Evolutionary conservation across 2,888 invertebrate genomes (phyloP).

Genomic region (Cryptocephalus moraei): DNA sequence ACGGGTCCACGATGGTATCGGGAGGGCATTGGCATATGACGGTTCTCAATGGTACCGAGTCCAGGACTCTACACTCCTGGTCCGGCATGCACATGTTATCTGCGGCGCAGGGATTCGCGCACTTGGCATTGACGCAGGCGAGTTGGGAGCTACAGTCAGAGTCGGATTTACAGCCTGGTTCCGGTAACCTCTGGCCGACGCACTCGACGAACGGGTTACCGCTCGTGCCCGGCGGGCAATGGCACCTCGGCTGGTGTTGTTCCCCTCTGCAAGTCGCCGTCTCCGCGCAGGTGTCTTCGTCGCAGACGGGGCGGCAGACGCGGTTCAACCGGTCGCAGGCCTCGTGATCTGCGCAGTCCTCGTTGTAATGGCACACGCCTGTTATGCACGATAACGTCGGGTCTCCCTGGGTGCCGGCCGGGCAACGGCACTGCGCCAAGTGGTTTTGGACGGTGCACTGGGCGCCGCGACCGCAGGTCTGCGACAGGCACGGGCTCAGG

Average conservation of each 20-base stretch:
- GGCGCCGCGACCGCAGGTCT: constrained; percentile 71
- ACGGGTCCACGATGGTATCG: constrained; percentile 64
- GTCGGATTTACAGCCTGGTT: constrained; percentile 61
- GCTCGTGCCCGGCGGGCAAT: constrained; percentile 60
- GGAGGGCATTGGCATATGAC: constrained; percentile 80
- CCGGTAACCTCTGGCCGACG: constrained; percentile 34
- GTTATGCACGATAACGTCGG: constrained; percentile 72
- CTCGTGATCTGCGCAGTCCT: constrained; percentile 78
- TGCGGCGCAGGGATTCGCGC: constrained; percentile 66
- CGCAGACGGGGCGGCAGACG: constrained; percentile 72
- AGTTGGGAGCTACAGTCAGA: constrained; percentile 64
- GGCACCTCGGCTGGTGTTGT: constrained; percentile 68
- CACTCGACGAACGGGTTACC: constrained; percentile 75
- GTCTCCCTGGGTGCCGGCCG: constrained; percentile 75
- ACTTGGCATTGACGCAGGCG: constrained; percentile 67
- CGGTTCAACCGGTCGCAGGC: constrained; percentile 76
- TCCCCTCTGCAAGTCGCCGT: constrained; percentile 66
- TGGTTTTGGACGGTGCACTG: constrained; percentile 67
- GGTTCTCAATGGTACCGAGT: constrained; percentile 69
- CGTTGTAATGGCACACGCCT: constrained; percentile 77
- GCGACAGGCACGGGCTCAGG: constrained; percentile 60
- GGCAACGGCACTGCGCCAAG: constrained; percentile 72
- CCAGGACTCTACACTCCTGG: constrained; percentile 69
- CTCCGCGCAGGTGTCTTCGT: constrained; percentile 69
- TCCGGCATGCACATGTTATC: constrained; percentile 65